A percentile compares a stretch with the other conserved stretches of the same genome.
These are phyloP conservation scores for Philopedon plagiatum DNA, from an alignment of 2,888 invertebrate genomes.

Conservation along the genomic window DNA sequence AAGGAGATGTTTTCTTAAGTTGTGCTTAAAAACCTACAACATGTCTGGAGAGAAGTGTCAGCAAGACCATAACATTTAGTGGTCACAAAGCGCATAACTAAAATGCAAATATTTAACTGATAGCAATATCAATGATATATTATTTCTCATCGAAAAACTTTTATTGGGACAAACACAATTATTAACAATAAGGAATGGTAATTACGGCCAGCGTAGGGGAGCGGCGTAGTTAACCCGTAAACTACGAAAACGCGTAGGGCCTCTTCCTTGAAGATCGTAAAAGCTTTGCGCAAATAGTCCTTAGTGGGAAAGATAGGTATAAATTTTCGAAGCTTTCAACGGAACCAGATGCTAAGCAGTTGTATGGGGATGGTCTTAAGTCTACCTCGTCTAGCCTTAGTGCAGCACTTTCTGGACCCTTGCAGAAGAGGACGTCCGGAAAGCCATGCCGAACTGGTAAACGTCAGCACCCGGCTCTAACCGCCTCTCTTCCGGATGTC, in stretches of 20 bases:
- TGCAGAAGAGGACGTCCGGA: conserved; percentile 11
- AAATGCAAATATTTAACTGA: too few relatives aligned
- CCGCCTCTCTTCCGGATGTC: conserved; percentile 7
- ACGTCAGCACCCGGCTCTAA: conserved; percentile 14
- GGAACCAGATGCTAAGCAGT: not conserved
- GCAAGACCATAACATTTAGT: too few relatives aligned
- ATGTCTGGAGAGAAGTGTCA: too few relatives aligned
- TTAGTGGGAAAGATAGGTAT: not conserved
- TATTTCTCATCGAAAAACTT: too few relatives aligned
- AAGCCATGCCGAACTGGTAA: not conserved
- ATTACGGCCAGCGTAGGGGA: not conserved
- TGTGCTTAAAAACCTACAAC: too few relatives aligned
- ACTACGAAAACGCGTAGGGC: conserved; percentile 20
- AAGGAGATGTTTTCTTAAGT: too few relatives aligned
- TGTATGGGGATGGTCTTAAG: not conserved
- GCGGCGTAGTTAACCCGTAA: conserved; percentile 1
- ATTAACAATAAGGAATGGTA: too few relatives aligned
- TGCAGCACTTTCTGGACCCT: conserved; percentile 3
- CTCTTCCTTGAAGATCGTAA: not conserved
- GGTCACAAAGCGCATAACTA: too few relatives aligned
- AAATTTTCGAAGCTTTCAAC: not conserved
- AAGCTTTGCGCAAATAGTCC: not conserved
- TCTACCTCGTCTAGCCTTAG: not conserved
- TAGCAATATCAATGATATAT: too few relatives aligned
- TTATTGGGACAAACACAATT: too few relatives aligned